These are phyloP conservation scores for Chascanopsetta lugubris DNA, from an alignment of 2,113 vertebrate species.

Conservation along the genomic window DNA sequence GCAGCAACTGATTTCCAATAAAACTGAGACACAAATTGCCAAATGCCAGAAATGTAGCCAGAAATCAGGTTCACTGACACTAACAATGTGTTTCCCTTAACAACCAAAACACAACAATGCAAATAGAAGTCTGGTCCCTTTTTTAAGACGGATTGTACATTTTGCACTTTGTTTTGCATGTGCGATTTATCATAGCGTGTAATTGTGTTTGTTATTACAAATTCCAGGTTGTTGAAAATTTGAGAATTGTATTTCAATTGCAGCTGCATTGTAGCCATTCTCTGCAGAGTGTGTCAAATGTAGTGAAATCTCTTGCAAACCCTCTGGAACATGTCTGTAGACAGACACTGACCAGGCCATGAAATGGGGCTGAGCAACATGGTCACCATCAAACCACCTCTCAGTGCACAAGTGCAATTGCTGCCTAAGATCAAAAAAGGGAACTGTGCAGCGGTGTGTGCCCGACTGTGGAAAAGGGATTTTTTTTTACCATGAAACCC, in stretches of 20 bases:
- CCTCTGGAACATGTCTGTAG: background rate
- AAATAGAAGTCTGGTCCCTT: too few relatives aligned
- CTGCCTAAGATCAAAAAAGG: background rate
- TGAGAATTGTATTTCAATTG: background rate
- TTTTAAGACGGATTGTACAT: too few relatives aligned
- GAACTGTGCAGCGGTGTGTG: constrained; percentile 2
- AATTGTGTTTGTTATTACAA: too few relatives aligned
- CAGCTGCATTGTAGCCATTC: background rate
- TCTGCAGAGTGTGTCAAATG: background rate
- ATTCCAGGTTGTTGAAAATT: background rate
- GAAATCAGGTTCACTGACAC: background rate
- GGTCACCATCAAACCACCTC: background rate
- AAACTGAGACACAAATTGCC: constrained; percentile 13
- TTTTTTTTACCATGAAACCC: constrained; percentile 4
- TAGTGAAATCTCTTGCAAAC: background rate
- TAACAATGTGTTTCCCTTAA: background rate
- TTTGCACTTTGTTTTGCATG: too few relatives aligned
- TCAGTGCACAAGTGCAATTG: background rate
- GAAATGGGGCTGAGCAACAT: background rate
- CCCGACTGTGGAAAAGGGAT: background rate
- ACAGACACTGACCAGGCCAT: background rate
- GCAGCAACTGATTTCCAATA: constrained; percentile 58
- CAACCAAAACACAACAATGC: too few relatives aligned
- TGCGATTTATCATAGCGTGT: too few relatives aligned
- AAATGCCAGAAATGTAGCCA: background rate